Evolutionary conservation across 2,888 invertebrate genomes (phyloP).

Genomic region (Merodon equestris): DNA sequence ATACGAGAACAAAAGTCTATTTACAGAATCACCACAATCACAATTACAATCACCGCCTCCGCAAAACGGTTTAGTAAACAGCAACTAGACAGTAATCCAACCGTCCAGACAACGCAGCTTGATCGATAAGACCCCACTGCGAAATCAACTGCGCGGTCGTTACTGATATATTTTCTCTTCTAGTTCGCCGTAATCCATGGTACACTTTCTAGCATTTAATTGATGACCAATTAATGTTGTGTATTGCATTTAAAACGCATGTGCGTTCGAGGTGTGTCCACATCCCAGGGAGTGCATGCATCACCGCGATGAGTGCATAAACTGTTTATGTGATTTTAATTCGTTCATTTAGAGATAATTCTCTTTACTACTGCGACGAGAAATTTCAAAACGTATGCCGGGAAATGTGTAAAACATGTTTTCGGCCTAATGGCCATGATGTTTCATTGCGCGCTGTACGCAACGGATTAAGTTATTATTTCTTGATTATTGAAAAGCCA

Average conservation of each 20-base stretch:
- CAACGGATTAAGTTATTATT: constrained; percentile 23
- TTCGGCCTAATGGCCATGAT: constrained; percentile 9
- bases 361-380: constrained; percentile 29
- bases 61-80: constrained; percentile 49
- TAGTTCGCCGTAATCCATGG: constrained; percentile 2
- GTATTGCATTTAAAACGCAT: constrained; percentile 9
- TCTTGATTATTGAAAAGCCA: constrained; percentile 16
- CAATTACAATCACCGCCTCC: constrained; percentile 52
- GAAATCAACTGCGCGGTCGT: constrained; percentile 9
- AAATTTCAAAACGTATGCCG: constrained; percentile 15
- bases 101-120: constrained; percentile 36
- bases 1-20: constrained; percentile 38
- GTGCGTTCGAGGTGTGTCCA: constrained; percentile 31
- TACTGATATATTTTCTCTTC: background rate
- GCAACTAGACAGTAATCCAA: constrained; percentile 54
- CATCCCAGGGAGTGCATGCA: constrained; percentile 2
- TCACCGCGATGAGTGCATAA: constrained; percentile 58
- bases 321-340: constrained; percentile 53
- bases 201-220: constrained; percentile 38
- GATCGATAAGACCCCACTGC: constrained; percentile 55
- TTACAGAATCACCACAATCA: constrained; percentile 1
- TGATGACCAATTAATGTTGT: constrained; percentile 65
- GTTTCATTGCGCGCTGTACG: background rate
- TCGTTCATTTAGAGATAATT: constrained; percentile 54
- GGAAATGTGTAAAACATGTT: constrained; percentile 9